phyloP scores from a whole-genome alignment of 2,113 vertebrate genomes.

The Ceratotherium simum region DNA sequence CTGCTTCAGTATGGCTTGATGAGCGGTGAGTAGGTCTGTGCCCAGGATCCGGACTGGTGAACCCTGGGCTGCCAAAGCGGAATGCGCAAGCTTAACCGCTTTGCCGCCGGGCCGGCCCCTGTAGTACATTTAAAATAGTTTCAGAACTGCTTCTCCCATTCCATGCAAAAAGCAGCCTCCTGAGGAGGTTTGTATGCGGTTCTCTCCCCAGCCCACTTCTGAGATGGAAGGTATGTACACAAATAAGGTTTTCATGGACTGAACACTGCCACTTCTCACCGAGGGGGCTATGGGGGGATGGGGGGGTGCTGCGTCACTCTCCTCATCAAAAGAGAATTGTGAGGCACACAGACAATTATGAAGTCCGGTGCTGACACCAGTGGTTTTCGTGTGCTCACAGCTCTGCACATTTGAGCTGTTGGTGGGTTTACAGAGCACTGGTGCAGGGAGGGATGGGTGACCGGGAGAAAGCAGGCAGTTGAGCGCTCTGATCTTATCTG shows the following conservation, averaged over 20 bases:
- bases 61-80: too few species aligned
- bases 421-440: neutral
- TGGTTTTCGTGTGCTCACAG: neutral
- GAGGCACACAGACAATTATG: neutral
- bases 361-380: neutral
- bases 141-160: neutral
- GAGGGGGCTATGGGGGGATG: fast-evolving
- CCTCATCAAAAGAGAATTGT: neutral
- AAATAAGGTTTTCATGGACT: neutral
- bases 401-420: neutral
- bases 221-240: too few species aligned
- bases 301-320: neutral
- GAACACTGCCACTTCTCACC: neutral
- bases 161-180: too few species aligned
- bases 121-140: fast-evolving
- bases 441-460: neutral
- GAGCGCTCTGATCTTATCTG: slow-evolving; percentile 36
- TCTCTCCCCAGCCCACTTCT: too few species aligned
- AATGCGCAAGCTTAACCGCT: too few species aligned
- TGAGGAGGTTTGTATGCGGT: too few species aligned
- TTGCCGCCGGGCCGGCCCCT: too few species aligned
- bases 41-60: too few species aligned
- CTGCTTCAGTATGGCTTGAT: too few species aligned
- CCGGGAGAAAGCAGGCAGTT: slow-evolving; percentile 43
- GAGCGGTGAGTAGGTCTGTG: too few species aligned